Conservation (phyloP, 2,113 vertebrate species). For the Athene noctua region DNA sequence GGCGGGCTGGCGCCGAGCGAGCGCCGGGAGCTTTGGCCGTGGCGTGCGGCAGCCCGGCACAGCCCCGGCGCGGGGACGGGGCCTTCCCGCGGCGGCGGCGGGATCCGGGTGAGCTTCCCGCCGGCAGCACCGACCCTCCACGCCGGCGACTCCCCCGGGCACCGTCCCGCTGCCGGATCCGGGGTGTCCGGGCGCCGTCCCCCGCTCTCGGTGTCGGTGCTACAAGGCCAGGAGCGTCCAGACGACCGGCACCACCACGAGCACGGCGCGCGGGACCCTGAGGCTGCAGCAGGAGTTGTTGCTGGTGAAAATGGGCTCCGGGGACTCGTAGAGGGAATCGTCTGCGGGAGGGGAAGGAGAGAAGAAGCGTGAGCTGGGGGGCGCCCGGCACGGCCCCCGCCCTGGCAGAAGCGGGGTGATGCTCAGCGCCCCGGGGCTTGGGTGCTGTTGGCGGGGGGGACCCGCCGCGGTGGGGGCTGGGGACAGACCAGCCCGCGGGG, state of each 20-base stretch:
- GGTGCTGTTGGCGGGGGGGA: not conserved
- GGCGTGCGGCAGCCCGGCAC: not conserved
- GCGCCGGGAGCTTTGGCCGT: not conserved
- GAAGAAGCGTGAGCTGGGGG: not conserved
- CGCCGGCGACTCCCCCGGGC: not conserved
- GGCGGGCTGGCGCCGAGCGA: not conserved
- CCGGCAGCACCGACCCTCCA: not conserved
- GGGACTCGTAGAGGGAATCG: constrained; percentile 92
- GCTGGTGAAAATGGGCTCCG: constrained; percentile 94
- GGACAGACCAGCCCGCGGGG: fast-evolving
- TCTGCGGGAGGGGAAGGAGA: constrained; percentile 65
- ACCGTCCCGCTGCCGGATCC: not conserved
- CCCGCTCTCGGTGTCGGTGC: not conserved
- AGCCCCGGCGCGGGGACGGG: not conserved
- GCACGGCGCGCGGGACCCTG: constrained; percentile 62
- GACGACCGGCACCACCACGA: constrained; percentile 68
- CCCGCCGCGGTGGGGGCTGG: not conserved
- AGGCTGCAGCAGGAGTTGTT: constrained; percentile 86
- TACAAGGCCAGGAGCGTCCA: constrained; percentile 78
- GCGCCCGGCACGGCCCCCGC: fast-evolving
- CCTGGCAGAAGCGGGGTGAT: fast-evolving
- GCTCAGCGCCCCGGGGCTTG: fast-evolving
- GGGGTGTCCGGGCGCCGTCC: not conserved
- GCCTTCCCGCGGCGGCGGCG: not conserved
- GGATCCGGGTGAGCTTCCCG: not conserved